phyloP scores from a whole-genome alignment of 30 jellyfish, hydroid and myxozoan species.

The Turritopsis rubra region DNA sequence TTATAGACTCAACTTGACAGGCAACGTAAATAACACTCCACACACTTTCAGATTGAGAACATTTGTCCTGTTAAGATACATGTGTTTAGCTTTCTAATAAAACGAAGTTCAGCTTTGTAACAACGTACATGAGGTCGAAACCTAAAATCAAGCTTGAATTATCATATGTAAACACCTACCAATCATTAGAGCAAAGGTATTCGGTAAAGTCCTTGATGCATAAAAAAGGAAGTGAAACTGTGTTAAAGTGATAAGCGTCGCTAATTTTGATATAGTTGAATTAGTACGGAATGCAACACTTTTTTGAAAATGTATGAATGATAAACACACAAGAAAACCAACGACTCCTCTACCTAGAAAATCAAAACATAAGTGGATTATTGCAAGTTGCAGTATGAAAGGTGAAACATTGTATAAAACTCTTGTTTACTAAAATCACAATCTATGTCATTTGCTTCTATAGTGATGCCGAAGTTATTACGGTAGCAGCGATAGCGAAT shows the following conservation, averaged over 20 bases:
- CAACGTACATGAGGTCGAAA: no score
- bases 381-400: neutral
- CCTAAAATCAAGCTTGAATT: no score
- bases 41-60: no score
- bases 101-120: neutral
- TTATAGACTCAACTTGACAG: no score
- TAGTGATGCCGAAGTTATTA: no score
- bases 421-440: no score
- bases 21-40: no score
- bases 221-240: slow-evolving; percentile 83
- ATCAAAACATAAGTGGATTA: neutral
- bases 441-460: no score
- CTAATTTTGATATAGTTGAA: slow-evolving; percentile 30
- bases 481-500: no score
- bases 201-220: slow-evolving; percentile 83
- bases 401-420: no score
- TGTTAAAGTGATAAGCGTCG: slow-evolving; percentile 42
- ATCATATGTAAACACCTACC: no score
- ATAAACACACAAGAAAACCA: slow-evolving; percentile 48
- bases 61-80: neutral
- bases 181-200: slow-evolving; percentile 64
- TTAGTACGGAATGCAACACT: slow-evolving; percentile 37
- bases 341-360: slow-evolving; percentile 53
- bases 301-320: slow-evolving; percentile 40
- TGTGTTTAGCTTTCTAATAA: neutral